A percentile compares a stretch with the other conserved stretches of the same genome.
Evolutionary conservation across 2,888 invertebrate genomes (phyloP).

Genomic region (Abrostola triplasia): DNA sequence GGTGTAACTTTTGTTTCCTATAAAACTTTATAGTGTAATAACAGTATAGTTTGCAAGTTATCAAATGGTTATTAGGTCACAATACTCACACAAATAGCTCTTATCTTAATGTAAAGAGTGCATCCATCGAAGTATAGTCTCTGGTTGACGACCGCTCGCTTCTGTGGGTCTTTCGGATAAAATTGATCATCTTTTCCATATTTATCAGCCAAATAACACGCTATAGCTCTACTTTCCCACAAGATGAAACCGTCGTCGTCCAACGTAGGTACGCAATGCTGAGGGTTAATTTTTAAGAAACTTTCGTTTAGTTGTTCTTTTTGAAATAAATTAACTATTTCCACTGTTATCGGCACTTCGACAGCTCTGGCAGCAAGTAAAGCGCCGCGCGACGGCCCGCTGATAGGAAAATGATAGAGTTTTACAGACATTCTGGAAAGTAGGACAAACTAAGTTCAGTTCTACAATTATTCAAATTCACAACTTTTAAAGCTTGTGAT

Average conservation of each 20-base stretch:
- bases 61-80: background rate
- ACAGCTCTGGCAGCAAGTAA: slow-evolving; percentile 88
- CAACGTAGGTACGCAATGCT: slow-evolving; percentile 91
- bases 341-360: slow-evolving; percentile 83
- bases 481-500: background rate
- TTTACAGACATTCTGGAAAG: slow-evolving; percentile 58
- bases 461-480: background rate
- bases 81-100: slow-evolving; percentile 89
- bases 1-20: too few relatives aligned
- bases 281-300: slow-evolving; percentile 90
- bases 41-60: too few relatives aligned
- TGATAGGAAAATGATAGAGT: slow-evolving; percentile 89
- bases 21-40: too few relatives aligned
- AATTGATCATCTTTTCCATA: slow-evolving; percentile 89
- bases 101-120: slow-evolving; percentile 89
- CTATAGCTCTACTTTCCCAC: slow-evolving; percentile 91
- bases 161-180: slow-evolving; percentile 89
- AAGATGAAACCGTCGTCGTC: slow-evolving; percentile 90
- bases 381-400: slow-evolving; percentile 90
- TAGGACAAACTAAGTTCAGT: background rate
- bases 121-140: slow-evolving; percentile 90
- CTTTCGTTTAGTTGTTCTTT: slow-evolving; percentile 89
- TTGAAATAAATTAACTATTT: slow-evolving; percentile 87
- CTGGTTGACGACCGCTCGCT: slow-evolving; percentile 89
- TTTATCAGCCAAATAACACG: slow-evolving; percentile 89